Base-by-base conservation (phyloP, 2,888 invertebrate genomes). In the Conops quadrifasciatus region DNA sequence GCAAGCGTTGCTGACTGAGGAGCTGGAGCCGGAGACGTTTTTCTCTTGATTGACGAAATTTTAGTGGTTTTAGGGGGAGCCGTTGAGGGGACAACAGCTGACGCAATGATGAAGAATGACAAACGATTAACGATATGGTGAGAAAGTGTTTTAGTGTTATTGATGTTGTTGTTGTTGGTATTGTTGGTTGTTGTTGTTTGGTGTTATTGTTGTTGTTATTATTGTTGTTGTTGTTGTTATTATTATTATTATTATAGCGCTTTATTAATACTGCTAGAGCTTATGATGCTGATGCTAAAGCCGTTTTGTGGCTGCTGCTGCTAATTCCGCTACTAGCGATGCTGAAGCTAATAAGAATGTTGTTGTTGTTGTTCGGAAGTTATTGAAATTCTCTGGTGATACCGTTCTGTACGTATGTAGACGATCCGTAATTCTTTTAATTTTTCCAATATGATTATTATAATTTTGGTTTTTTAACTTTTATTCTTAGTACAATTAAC, bases 1-100 rank as follows among this genome's bases (percentile, higher is more conserved):
- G 58, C 65, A 56, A 43, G 70, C 62, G 58, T 47, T 66, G 67
- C 36, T 59, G 71, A 30, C 30, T 65, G 71, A 66, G 66, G 71
- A 78, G 71, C 71, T 71, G 75, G 73, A 74, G 72, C 72, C 73
- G 83, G 79, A 77, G 83, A 82, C 74, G 77, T 77, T 82, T 82
- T 83, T 80, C 83, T 82, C 80, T 82, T 82, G 79, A 83, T 82
- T 77, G 83, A 78, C 82, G 82, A 82, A 83, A 82, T 82, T 83
- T 80, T 83, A 82, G 81, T 81, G 80, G 78, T 77, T 83, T 77
- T 78, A 77, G 73, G 70, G 73, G 74, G 62, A 49, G 68, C 68
- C 60, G 68, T 70, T 64, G 70, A 47, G 53, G 64, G 24, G 24
- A 70, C 64, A 70, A 70, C 63, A 64, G 70, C 63, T 70, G 70